Evolutionary conservation across 2,888 invertebrate species (phyloP).

Genomic region (Drosophila eohydei): DNA sequence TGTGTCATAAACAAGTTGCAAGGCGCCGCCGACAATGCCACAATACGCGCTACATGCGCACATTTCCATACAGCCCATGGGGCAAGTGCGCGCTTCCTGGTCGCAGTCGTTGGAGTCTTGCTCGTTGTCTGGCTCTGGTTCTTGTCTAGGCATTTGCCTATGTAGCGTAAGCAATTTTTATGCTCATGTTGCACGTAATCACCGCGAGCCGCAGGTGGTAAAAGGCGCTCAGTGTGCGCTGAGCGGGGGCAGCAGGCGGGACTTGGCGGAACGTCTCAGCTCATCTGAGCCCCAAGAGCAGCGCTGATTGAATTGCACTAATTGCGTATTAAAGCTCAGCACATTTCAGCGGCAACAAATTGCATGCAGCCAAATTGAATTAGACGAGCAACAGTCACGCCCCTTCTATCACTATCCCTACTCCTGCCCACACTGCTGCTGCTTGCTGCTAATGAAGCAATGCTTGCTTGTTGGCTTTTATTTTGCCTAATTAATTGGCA

Average conservation of each 20-base stretch:
- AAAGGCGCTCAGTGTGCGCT: slow-evolving; percentile 47
- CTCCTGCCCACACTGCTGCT: neutral
- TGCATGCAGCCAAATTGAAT: slow-evolving; percentile 75
- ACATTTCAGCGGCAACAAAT: slow-evolving; percentile 68
- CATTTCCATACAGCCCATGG: slow-evolving; percentile 65
- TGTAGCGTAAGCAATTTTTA: slow-evolving; percentile 73
- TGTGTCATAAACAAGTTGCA: slow-evolving; percentile 84
- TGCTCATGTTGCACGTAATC: slow-evolving; percentile 82
- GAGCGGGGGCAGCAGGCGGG: slow-evolving; percentile 9
- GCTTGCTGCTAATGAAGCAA: slow-evolving; percentile 59
- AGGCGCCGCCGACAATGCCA: slow-evolving; percentile 81
- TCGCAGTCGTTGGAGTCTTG: slow-evolving; percentile 25
- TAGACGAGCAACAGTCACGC: slow-evolving; percentile 45
- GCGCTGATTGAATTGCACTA: slow-evolving; percentile 79
- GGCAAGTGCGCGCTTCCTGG: slow-evolving; percentile 75
- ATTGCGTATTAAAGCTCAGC: slow-evolving; percentile 78
- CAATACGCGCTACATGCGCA: slow-evolving; percentile 43
- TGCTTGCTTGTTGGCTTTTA: slow-evolving; percentile 71
- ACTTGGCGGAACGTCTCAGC: slow-evolving; percentile 19
- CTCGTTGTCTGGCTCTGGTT: slow-evolving; percentile 20
- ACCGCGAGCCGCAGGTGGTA: slow-evolving; percentile 84
- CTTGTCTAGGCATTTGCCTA: slow-evolving; percentile 55
- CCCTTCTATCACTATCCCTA: neutral
- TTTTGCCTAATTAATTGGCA: slow-evolving; percentile 83
- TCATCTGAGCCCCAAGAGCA: slow-evolving; percentile 49